Evolutionary conservation across 2,113 vertebrate species (phyloP).

Genomic region (Phalacrocorax pelagicus): DNA sequence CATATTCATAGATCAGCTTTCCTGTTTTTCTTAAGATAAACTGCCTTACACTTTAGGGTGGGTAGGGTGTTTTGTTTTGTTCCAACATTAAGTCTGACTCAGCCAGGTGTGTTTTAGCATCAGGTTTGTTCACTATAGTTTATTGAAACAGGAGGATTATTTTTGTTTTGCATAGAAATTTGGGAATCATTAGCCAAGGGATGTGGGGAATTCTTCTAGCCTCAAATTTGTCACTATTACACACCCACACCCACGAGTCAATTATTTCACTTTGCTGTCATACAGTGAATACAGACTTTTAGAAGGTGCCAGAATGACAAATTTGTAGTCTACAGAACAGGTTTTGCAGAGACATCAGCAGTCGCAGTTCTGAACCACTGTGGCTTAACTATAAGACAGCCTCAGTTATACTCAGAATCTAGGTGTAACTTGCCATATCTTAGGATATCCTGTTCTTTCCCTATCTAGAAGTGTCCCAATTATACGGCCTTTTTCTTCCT

Average conservation of each 20-base stretch:
- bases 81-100: slow-evolving; percentile 43
- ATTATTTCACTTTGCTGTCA: slow-evolving; percentile 37
- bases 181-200: slow-evolving; percentile 2
- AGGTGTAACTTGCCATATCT: not conserved
- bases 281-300: not conserved
- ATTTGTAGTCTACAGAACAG: slow-evolving; percentile 37
- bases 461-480: not conserved
- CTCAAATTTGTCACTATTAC: slow-evolving; percentile 29
- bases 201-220: slow-evolving; percentile 9
- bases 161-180: slow-evolving; percentile 43
- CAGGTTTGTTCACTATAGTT: slow-evolving; percentile 18
- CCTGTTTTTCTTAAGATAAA: slow-evolving; percentile 29
- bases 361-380: not conserved
- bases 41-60: slow-evolving; percentile 4
- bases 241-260: not conserved
- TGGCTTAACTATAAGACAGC: not conserved
- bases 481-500: not conserved
- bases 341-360: slow-evolving; percentile 12
- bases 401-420: not conserved
- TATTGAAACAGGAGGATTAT: not conserved
- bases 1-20: not conserved
- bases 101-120: slow-evolving; percentile 24
- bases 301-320: slow-evolving; percentile 18
- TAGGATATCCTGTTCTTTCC: not conserved
- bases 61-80: slow-evolving; percentile 36